These are phyloP conservation scores for Sternarchorhynchus goeldii DNA, from an alignment of 2,797 vertebrate species.

Conservation along the genomic window DNA sequence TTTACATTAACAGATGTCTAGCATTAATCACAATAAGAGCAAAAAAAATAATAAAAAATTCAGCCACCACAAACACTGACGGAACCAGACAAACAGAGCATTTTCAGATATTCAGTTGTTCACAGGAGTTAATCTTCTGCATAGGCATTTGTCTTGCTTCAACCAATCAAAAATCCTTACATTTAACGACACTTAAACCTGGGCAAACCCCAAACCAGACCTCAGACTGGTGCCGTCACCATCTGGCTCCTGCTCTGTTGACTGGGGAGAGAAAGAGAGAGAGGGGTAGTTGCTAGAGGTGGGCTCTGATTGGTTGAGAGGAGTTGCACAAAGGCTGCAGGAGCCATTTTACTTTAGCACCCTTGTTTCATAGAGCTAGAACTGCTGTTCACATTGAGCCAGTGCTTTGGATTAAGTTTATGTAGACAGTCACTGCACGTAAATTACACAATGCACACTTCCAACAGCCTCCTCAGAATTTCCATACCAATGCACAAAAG, in stretches of 20 bases:
- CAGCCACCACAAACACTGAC: background rate
- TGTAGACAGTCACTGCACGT: background rate
- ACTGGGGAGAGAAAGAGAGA: background rate
- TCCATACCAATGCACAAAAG: background rate
- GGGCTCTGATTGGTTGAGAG: conserved; percentile 7
- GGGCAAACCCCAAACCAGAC: too few species aligned
- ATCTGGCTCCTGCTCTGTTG: background rate
- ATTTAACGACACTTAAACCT: too few species aligned
- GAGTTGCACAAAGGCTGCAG: background rate
- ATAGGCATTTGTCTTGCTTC: too few species aligned
- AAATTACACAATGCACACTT: background rate
- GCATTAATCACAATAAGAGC: too few species aligned
- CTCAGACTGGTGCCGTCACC: too few species aligned
- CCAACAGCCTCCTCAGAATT: background rate
- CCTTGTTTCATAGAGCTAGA: background rate
- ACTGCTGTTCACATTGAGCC: background rate
- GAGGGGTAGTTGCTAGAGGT: conserved; percentile 4
- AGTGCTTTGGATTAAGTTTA: background rate
- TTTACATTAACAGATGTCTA: background rate
- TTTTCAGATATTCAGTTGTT: too few species aligned
- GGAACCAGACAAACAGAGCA: background rate
- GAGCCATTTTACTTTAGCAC: conserved; percentile 10
- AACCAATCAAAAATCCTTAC: too few species aligned
- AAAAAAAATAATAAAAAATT: background rate
- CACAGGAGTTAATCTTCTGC: too few species aligned